A percentile compares a stretch with the other conserved stretches of the same genome.
phyloP scores from a whole-genome alignment of 1,140 invertebrate species.

The Ridgeia piscesae region DNA sequence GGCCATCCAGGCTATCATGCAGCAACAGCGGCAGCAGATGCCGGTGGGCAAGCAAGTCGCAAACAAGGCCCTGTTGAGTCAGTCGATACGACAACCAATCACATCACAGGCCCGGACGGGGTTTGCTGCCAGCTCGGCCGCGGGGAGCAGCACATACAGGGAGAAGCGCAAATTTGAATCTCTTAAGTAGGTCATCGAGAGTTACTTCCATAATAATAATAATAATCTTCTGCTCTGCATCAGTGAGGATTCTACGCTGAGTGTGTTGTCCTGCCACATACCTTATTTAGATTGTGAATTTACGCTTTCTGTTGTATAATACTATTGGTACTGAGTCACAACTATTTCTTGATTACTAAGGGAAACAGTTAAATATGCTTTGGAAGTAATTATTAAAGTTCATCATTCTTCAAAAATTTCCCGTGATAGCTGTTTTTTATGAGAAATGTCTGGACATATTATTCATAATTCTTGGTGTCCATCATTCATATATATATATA shows the following conservation, averaged over 20 bases:
- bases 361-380: too few species aligned
- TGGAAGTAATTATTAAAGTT: background rate
- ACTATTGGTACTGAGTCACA: too few species aligned
- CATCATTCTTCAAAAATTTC: background rate
- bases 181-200: conserved; percentile 45
- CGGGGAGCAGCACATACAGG: conserved; percentile 35
- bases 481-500: too few species aligned
- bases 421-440: background rate
- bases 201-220: background rate
- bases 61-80: background rate
- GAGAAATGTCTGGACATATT: too few species aligned
- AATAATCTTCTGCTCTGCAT: too few species aligned
- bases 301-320: too few species aligned
- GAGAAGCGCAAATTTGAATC: conserved; percentile 53
- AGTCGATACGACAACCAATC: conserved; percentile 26
- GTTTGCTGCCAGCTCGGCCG: conserved; percentile 19
- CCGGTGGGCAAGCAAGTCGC: background rate
- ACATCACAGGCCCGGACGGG: conserved; percentile 35
- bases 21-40: conserved; percentile 20
- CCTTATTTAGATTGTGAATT: too few species aligned
- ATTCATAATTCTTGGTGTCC: too few species aligned
- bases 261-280: too few species aligned
- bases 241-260: too few species aligned
- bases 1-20: background rate
- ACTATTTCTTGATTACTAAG: too few species aligned